These are phyloP conservation scores for Chamaetylas fuelleborni DNA, from an alignment of 2,113 vertebrate genomes.

Conservation along the genomic window DNA sequence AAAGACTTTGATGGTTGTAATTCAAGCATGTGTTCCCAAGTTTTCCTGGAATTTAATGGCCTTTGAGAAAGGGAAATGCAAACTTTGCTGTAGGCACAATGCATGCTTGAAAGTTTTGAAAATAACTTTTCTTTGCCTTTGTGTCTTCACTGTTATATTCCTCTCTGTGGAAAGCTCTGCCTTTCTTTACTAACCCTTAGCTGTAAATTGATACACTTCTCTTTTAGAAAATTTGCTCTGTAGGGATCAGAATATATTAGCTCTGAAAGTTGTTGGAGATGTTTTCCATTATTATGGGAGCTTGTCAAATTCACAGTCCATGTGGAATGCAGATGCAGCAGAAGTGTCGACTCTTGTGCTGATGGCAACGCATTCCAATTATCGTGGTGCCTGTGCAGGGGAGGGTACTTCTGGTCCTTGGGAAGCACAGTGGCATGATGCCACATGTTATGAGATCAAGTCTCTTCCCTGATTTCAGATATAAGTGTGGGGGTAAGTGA, in stretches of 20 bases:
- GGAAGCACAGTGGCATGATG: neutral
- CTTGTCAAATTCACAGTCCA: slow-evolving; percentile 27
- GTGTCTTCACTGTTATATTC: neutral
- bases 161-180: slow-evolving; percentile 6
- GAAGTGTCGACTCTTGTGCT: neutral
- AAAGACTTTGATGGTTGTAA: neutral
- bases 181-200: neutral
- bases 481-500: neutral
- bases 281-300: slow-evolving; percentile 38
- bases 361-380: slow-evolving; percentile 24
- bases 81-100: neutral
- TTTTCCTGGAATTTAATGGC: neutral
- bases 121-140: slow-evolving; percentile 35
- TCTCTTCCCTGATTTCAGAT: neutral
- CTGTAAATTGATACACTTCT: slow-evolving; percentile 21
- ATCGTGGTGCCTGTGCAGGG: neutral
- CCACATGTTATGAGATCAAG: neutral
- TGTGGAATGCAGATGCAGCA: slow-evolving; percentile 25
- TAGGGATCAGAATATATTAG: slow-evolving; percentile 50
- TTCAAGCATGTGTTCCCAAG: accelerated
- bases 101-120: neutral
- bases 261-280: slow-evolving; percentile 15
- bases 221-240: slow-evolving; percentile 38
- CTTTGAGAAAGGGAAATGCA: neutral
- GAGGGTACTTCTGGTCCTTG: neutral